phyloP scores from a whole-genome alignment of 2,113 vertebrate species.

The Pygathrix nemaeus region DNA sequence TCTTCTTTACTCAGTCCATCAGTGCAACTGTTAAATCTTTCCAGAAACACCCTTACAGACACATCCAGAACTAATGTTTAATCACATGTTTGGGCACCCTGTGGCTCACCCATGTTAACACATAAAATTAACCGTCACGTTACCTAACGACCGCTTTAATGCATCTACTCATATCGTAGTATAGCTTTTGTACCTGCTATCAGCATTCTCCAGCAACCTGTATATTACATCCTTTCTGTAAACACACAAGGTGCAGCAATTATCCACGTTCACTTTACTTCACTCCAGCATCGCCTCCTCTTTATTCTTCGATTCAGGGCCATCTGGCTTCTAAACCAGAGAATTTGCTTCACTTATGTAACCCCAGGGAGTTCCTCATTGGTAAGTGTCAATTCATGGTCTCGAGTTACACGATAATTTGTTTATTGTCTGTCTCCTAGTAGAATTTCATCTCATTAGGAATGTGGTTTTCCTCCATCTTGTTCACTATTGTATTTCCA shows the following conservation, averaged over 20 bases:
- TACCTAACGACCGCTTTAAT: background rate
- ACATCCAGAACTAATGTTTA: background rate
- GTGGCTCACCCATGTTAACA: background rate
- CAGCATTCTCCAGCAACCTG: background rate
- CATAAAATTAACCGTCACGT: background rate
- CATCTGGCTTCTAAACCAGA: background rate
- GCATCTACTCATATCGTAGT: background rate
- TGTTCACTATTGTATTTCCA: background rate
- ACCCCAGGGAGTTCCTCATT: background rate
- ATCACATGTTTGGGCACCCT: background rate
- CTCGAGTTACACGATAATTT: background rate
- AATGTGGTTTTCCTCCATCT: background rate
- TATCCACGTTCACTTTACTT: background rate
- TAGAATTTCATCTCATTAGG: background rate
- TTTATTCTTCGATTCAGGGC: background rate
- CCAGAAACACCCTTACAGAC: background rate
- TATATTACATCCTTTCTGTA: background rate
- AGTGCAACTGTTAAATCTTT: background rate
- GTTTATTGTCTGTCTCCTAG: background rate
- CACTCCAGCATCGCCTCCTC: background rate
- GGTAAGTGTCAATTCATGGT: background rate
- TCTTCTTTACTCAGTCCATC: background rate
- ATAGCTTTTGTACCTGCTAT: background rate
- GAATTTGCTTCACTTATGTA: background rate
- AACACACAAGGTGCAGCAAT: background rate